Evolutionary conservation across 2,797 vertebrate genomes (phyloP).

Genomic region (Bradypodion pumilum): DNA sequence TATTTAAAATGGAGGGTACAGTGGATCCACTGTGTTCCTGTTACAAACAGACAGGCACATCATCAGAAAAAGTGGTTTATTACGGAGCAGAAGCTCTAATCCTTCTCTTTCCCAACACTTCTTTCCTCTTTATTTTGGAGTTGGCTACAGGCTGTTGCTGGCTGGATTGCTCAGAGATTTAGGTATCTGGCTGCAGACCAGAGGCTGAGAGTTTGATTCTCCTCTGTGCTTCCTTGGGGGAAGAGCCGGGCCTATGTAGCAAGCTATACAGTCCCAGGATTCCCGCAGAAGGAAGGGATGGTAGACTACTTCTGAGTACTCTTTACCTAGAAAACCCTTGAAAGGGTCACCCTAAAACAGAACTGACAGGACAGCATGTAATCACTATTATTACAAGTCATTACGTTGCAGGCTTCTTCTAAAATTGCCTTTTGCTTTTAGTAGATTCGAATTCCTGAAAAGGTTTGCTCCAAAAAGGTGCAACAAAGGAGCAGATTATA

Average conservation of each 20-base stretch:
- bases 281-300: no score
- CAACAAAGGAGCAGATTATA: background rate
- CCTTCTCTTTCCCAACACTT: background rate
- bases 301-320: no score
- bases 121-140: background rate
- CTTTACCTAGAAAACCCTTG: no score
- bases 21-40: constrained; percentile 98
- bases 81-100: background rate
- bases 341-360: no score
- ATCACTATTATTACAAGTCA: no score
- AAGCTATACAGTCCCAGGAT: no score
- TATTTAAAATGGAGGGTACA: constrained; percentile 95
- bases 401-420: background rate
- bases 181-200: no score
- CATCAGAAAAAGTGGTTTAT: constrained; percentile 9
- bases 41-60: background rate
- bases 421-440: background rate
- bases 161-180: no score
- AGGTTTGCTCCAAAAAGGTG: background rate
- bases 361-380: no score
- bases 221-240: no score
- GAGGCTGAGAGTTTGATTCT: no score
- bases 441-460: background rate
- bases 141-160: background rate
- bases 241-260: no score